Base-by-base conservation (phyloP, 2,888 invertebrate species). In the Calameuta pallipes region DNA sequence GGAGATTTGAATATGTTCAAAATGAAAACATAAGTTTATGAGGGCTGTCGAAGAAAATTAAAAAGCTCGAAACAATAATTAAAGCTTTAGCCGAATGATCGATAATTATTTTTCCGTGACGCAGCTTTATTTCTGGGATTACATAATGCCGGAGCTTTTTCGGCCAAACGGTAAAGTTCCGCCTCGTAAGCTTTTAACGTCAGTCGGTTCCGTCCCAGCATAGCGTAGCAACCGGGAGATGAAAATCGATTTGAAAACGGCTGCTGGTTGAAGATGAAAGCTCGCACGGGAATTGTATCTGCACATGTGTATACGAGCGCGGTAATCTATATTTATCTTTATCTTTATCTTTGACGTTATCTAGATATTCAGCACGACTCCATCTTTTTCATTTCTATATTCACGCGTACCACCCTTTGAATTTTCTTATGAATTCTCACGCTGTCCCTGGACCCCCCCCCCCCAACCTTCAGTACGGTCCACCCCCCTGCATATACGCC, bases 221-320 rank as follows among this genome's bases (percentile, higher is more conserved):
- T 2, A 9, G 71, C 71, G 0, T 71, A 71, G 31, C 71, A 71
- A 31, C 31, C 56, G 9, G 56, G 71, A 71, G 71, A 31, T 71
- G 71, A 71, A 12, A 34, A 71, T 71, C 71, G 71, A 71, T 31
- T 71, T 34, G 31, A 71, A 71, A 71, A 31, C 71, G 31, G 33
- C 33, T 15, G 71, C 71, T 34, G 71, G 33, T 1, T 31, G 12
- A 30, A 71, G 71, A 71, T 23, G 31, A n/a, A 71, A 34, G 33
- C 31, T 71, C 13, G 71, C 33, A 71, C 33, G 33, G 31, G 33
- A 31, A 33, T 33, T 3, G 33, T 71, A 71, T 71, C 31, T 71
- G 11, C 6, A 33, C n/a, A 31, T 71, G 9, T 71, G 11, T 30
- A 11, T 3, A 71, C 13, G 31, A 11, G 33, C 12, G 31, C 23